These are phyloP conservation scores for Ammodytes dubius DNA, from an alignment of 2,113 vertebrate genomes.

Conservation along the genomic window DNA sequence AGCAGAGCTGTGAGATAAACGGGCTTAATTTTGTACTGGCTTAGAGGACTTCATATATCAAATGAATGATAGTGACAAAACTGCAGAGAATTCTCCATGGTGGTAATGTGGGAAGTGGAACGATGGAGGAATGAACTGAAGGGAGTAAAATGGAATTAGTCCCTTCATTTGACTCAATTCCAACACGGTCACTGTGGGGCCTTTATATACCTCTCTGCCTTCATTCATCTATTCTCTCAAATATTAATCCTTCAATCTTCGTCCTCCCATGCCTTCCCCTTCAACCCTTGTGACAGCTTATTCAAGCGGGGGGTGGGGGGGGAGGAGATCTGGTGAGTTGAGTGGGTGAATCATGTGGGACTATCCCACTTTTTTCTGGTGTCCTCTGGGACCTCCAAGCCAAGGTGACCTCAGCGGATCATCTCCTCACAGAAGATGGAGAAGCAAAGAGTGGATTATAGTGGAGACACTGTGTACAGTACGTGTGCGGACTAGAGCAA, in stretches of 20 bases:
- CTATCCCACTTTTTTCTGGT: not conserved
- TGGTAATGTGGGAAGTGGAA: conserved; percentile 16
- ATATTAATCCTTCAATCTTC: conserved; percentile 16
- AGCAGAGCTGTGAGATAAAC: conserved; percentile 42
- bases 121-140: conserved; percentile 20
- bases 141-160: conserved; percentile 41
- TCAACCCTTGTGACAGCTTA: conserved; percentile 1
- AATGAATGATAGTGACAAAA: conserved; percentile 52
- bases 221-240: conserved; percentile 38
- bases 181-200: conserved; percentile 20
- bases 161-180: conserved; percentile 48
- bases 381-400: conserved; percentile 28
- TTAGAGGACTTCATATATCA: conserved; percentile 43
- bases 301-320: not conserved
- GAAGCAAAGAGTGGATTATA: conserved; percentile 26
- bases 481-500: not conserved
- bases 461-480: not conserved
- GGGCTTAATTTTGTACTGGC: conserved; percentile 25
- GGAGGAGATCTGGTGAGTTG: not conserved
- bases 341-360: conserved; percentile 32
- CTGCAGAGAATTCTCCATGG: not conserved
- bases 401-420: conserved; percentile 64
- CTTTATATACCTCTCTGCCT: conserved; percentile 18
- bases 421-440: conserved; percentile 39
- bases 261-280: conserved; percentile 3